Conservation (phyloP, 1,140 invertebrate genomes). For the Aphis gossypii region DNA sequence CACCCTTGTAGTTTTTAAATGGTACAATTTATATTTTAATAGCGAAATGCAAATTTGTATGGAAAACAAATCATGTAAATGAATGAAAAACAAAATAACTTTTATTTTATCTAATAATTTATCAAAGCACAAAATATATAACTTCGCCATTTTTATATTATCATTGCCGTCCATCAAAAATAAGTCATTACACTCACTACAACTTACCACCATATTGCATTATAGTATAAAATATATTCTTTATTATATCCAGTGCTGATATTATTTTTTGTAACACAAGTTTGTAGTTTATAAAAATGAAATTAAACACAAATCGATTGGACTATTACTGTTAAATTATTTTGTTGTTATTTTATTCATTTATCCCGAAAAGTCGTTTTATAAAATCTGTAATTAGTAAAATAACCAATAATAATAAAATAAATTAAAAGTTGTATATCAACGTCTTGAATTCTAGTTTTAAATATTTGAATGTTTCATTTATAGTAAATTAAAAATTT, state of each 20-base stretch:
- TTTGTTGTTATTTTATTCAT: not conserved
- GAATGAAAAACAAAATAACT: not conserved
- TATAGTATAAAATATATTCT: not conserved
- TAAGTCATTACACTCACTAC: not conserved
- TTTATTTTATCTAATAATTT: not conserved
- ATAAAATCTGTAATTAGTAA: not conserved
- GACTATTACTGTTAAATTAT: not conserved
- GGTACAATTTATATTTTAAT: not conserved
- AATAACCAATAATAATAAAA: not conserved
- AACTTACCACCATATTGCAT: not conserved
- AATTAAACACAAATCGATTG: not conserved
- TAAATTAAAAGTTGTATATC: not conserved
- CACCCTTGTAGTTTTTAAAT: not conserved
- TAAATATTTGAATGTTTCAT: not conserved
- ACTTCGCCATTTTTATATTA: not conserved
- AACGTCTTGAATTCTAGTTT: not conserved
- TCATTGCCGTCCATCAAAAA: not conserved
- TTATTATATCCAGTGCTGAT: not conserved
- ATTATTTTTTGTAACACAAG: not conserved
- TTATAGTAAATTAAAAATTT: not conserved
- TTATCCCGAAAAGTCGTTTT: not conserved
- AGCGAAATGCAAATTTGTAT: not conserved
- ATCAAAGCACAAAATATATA: not conserved
- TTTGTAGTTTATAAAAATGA: not conserved
- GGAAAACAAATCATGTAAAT: not conserved